Conservation (phyloP, 2,797 vertebrate species). For the Merluccius polli region DNA sequence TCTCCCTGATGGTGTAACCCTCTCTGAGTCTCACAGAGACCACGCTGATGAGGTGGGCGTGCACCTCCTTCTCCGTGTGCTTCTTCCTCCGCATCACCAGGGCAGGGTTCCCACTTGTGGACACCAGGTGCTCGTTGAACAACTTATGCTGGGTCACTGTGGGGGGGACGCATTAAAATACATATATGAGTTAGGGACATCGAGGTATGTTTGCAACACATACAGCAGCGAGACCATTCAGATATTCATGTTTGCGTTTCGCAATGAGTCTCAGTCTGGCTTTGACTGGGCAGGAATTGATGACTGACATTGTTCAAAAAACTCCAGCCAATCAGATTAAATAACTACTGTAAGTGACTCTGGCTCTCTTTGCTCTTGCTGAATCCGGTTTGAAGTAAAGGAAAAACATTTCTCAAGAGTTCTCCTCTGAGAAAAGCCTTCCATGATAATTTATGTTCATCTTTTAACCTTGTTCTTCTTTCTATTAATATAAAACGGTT, state of each 20-base stretch:
- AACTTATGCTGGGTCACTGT: conserved; percentile 92
- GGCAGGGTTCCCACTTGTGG: conserved; percentile 91
- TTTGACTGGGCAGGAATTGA: no score
- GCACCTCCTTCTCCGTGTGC: conserved; percentile 95
- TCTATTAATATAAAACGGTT: background rate
- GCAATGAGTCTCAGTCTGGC: no score
- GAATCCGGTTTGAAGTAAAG: background rate
- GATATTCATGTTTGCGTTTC: background rate
- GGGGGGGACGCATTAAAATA: conserved; percentile 8
- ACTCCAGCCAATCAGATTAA: background rate
- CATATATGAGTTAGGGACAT: no score
- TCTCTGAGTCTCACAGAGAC: conserved; percentile 93
- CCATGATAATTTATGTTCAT: background rate
- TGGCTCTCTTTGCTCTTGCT: background rate
- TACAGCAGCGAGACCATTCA: background rate
- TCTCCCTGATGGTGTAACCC: conserved; percentile 94
- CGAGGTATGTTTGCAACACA: background rate
- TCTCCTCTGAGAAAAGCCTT: background rate
- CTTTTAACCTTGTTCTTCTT: background rate
- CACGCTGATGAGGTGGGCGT: conserved; percentile 89
- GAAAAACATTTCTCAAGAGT: no score
- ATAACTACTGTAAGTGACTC: background rate
- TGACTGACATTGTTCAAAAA: background rate
- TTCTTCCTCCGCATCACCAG: conserved; percentile 93
- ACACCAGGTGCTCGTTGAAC: conserved; percentile 98